Evolutionary conservation across 2,888 invertebrate genomes (phyloP), one percentile per base, ranked within the genome.

Genomic region (Rhyacophila evoluta): DNA sequence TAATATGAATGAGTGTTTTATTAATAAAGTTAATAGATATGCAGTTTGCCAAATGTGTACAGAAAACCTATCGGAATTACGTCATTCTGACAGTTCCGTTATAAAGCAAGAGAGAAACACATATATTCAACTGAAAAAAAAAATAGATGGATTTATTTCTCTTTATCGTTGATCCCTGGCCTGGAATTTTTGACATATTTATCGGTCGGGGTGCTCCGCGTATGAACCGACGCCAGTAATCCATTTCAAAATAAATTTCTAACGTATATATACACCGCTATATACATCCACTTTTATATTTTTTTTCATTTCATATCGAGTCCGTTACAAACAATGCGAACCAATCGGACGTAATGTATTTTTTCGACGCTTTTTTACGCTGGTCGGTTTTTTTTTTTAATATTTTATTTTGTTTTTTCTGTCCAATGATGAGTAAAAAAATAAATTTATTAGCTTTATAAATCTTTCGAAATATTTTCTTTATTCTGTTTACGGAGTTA

Each of bases 101-200:
- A 25, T 55, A 73, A 72, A 73, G 39, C 28, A 19, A 15, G 27
- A 25, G 25, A 37, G 39, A 73, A 39, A 73, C 27, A 73, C 25
- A 70, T 39, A 73, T 28, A 72, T 29, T 27, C 39, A 38, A 38
- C 39, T 15, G 70, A 70, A 78, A 79, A 76, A n/a, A n/a, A 80
- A 69, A 74, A 39, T 71, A 75, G 80, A 80, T 78, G 70, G 80
- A 80, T 80, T 81, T 82, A 79, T 81, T 78, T 81, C 79, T 81
- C 55, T 83, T 83, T 82, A 81, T 82, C 82, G 83, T 82, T 81
- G 83, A 82, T 80, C 81, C 81, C 82, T 83, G 76, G 67, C 83
- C 82, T 81, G 81, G 81, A 80, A 78, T 77, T 81, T 79, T 80
- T 74, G 79, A 77, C 79, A 69, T 80, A 79, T 81, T 81, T 79